Evolutionary conservation across 2,113 vertebrate species (phyloP).

Genomic region (Xenopus laevis): DNA sequence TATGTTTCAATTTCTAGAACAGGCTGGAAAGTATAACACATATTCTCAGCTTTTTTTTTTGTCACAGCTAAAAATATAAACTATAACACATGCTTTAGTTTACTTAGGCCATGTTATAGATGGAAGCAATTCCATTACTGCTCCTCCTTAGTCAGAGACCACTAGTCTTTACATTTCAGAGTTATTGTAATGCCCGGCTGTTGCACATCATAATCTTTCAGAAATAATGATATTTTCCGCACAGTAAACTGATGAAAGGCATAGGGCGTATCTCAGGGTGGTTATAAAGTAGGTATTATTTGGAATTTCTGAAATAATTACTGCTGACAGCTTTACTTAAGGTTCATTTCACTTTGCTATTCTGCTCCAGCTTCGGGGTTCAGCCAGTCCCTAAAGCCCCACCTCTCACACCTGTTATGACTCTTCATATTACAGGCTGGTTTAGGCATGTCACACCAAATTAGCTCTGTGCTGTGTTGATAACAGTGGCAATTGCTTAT

Average conservation of each 20-base stretch:
- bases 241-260: slow-evolving; percentile 17
- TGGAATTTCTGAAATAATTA: slow-evolving; percentile 84
- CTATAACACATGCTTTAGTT: too few species aligned
- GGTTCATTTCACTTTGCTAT: slow-evolving; percentile 81
- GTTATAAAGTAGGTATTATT: slow-evolving; percentile 65
- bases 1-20: too few species aligned
- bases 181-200: neutral
- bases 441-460: slow-evolving; percentile 74
- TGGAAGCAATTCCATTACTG: too few species aligned
- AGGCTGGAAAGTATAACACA: too few species aligned
- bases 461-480: slow-evolving; percentile 66
- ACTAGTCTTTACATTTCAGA: too few species aligned
- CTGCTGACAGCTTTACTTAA: slow-evolving; percentile 93
- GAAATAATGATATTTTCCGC: neutral
- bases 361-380: slow-evolving; percentile 75
- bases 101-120: too few species aligned
- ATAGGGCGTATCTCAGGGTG: slow-evolving; percentile 45
- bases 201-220: neutral
- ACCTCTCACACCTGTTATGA: slow-evolving; percentile 83
- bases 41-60: too few species aligned
- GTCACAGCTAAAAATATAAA: too few species aligned
- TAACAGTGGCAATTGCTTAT: slow-evolving; percentile 81
- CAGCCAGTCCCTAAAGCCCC: slow-evolving; percentile 70
- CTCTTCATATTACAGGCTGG: slow-evolving; percentile 73
- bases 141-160: too few species aligned